Evolutionary conservation across 2,797 vertebrate genomes (phyloP).

Genomic region (Anguilla megastoma): DNA sequence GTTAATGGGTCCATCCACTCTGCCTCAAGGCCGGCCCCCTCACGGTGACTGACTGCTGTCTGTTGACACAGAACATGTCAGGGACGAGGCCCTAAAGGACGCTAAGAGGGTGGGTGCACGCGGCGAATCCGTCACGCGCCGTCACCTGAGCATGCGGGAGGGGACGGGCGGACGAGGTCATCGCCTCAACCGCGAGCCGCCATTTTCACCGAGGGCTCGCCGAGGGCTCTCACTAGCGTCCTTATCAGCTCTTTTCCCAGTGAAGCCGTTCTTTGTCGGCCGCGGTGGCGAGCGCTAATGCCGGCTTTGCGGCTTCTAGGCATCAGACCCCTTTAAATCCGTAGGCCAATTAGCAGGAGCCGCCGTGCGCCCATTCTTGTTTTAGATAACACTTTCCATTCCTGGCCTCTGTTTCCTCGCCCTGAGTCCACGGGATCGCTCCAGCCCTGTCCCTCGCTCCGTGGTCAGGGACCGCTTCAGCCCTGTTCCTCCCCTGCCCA

Average conservation of each 20-base stretch:
- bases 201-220: not conserved
- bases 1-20: not conserved
- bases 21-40: not conserved
- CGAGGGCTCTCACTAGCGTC: not conserved
- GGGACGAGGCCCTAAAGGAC: not conserved
- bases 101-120: not conserved
- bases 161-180: not conserved
- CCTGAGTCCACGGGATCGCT: too few species aligned
- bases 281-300: not conserved
- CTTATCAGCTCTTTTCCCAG: not conserved
- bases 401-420: not conserved
- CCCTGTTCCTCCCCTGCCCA: too few species aligned
- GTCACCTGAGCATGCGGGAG: not conserved
- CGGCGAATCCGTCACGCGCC: not conserved
- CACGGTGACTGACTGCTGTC: not conserved
- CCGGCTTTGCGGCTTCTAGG: constrained; percentile 10
- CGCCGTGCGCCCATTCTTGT: not conserved
- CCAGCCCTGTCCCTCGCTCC: too few species aligned
- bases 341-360: not conserved
- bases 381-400: not conserved
- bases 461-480: too few species aligned
- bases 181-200: not conserved
- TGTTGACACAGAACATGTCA: not conserved
- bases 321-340: constrained; percentile 5
- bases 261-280: not conserved